These are phyloP conservation scores for Sinella curviseta DNA, from an alignment of 1,140 invertebrate species.

Conservation along the genomic window DNA sequence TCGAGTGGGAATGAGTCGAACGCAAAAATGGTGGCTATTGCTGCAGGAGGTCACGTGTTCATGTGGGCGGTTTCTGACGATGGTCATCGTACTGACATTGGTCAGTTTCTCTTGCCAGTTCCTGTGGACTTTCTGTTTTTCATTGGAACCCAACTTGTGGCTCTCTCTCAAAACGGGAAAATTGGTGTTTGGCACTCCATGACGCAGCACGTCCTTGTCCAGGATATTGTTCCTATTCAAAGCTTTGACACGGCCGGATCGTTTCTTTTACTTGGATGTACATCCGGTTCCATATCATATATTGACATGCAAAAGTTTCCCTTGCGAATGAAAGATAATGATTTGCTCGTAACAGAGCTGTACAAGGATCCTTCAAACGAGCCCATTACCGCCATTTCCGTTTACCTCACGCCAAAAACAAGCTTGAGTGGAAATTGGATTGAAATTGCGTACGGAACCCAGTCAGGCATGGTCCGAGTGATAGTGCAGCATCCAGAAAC, in stretches of 20 bases:
- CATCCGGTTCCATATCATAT: conserved; percentile 96
- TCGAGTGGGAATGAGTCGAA: conserved; percentile 53
- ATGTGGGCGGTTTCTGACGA: conserved; percentile 87
- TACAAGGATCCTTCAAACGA: conserved; percentile 93
- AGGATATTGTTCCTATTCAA: conserved; percentile 77
- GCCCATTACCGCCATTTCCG: conserved; percentile 96
- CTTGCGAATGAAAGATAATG: conserved; percentile 97
- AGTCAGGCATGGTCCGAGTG: conserved; percentile 89
- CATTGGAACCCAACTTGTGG: conserved; percentile 94
- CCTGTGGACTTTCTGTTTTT: conserved; percentile 94
- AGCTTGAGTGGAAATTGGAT: conserved; percentile 97
- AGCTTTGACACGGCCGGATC: conserved; percentile 91
- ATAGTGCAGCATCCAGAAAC: conserved; percentile 99
- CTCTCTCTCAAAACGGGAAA: conserved; percentile 89
- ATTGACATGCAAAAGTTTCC: conserved; percentile 99
- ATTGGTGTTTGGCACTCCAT: conserved; percentile 98
- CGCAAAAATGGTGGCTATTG: conserved; percentile 86
- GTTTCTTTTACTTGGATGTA: conserved; percentile 89
- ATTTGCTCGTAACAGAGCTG: conserved; percentile 92
- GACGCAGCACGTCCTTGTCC: conserved; percentile 97
- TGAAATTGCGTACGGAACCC: conserved; percentile 97
- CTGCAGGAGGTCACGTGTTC: conserved; percentile 78
- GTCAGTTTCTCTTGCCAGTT: conserved; percentile 86
- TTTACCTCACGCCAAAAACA: conserved; percentile 68
- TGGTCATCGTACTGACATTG: conserved; percentile 74